Evolutionary conservation across 1,140 invertebrate species (phyloP), one percentile per base, ranked within the genome.

Genomic region (Drosophila parvula): DNA sequence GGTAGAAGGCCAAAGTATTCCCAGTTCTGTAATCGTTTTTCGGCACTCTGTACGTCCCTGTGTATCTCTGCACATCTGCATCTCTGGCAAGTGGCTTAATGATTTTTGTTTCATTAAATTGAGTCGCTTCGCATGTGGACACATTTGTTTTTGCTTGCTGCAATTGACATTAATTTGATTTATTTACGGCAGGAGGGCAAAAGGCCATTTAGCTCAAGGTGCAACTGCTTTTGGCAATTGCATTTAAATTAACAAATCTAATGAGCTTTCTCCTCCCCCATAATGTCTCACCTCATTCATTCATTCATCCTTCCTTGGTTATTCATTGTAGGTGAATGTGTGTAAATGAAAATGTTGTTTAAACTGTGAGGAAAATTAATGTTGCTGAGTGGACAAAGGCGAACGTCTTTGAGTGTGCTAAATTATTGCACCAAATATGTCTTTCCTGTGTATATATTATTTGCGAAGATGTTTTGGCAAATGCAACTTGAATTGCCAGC

Each of bases 81-180:
- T 76, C 76, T 57, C 45, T 53, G 48, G 73, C 73, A 79, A 83
- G 76, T 86, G 84, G 80, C 84, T 86, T 86, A 84, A 83, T 80
- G 63, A 86, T 86, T 86, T 89, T 84, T 84, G 78, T 86, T 86
- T 69, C 76, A 69, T 89, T 83, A 71, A 71, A 82, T 74, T 89
- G 80, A 79, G 71, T 77, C 64, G 16, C 30, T 7, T 28, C 11
- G 65, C 28, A 32, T 55, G 30, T 73, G 53, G 38, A 47, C 30
- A 34, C 65, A 70, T 70, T 71, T 61, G 60, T 76, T 69, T 47
- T 80, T 28, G 40, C 34, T 80, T 28, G 40, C 34, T 64, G 57
- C 79, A 89, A 79, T 89, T 89, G 83, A 86, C 83, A 89, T 84
- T 86, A 89, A 86, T 77, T 86, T 71, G 59, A 89, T 89, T 86